These are phyloP conservation scores for Pristionchus maxplancki DNA, from an alignment of 2,888 invertebrate genomes.

Conservation along the genomic window DNA sequence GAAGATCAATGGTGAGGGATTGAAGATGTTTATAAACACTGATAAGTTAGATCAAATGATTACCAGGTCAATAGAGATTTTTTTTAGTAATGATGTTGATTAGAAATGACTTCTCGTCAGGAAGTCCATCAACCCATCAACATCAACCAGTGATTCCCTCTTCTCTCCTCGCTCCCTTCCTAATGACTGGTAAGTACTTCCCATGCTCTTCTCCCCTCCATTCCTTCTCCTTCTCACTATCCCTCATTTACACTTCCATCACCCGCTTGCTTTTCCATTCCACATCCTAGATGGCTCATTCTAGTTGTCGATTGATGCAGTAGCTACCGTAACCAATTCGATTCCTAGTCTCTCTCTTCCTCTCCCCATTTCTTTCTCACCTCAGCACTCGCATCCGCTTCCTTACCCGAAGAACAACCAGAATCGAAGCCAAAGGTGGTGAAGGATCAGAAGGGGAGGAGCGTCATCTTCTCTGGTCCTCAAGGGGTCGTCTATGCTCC, in stretches of 20 bases:
- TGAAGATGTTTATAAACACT: no score
- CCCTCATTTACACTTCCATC: neutral
- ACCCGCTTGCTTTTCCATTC: conserved; percentile 45
- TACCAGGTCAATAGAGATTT: no score
- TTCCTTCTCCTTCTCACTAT: neutral
- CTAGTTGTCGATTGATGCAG: neutral
- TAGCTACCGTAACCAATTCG: conserved; percentile 23
- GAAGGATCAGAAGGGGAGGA: neutral
- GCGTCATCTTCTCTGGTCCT: conserved; percentile 47
- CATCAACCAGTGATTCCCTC: conserved; percentile 46
- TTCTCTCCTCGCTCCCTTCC: conserved; percentile 62
- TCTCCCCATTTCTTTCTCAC: neutral
- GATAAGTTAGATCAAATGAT: no score
- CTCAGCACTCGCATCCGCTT: conserved; percentile 16
- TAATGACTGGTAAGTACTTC: conserved; percentile 59
- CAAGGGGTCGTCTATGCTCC: conserved; percentile 52
- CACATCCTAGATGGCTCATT: neutral
- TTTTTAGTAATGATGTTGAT: no score
- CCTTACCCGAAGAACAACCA: neutral
- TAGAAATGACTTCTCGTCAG: no score
- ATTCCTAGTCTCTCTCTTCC: neutral
- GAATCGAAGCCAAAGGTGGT: neutral
- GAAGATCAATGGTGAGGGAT: conserved; percentile 54
- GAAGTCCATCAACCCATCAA: conserved; percentile 30
- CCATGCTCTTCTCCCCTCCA: neutral